phyloP scores from a whole-genome alignment of 2,113 vertebrate species.

The Octodon degus region DNA sequence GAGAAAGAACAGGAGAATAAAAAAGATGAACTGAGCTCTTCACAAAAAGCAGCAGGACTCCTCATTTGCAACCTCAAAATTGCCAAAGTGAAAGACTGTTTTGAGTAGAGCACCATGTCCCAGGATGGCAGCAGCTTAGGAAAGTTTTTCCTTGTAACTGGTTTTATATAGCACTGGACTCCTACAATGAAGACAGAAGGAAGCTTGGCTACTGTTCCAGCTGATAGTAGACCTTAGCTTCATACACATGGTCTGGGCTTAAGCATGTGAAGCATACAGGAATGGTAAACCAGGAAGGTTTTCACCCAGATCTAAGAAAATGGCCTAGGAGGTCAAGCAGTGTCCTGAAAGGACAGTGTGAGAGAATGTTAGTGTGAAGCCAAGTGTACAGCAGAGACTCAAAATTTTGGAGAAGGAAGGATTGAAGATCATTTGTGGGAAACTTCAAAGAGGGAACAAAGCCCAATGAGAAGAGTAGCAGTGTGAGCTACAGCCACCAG shows the following conservation, averaged over 20 bases:
- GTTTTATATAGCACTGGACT: background rate
- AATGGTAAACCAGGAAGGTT: background rate
- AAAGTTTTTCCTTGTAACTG: background rate
- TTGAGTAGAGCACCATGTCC: background rate
- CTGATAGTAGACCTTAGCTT: background rate
- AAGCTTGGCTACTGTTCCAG: background rate
- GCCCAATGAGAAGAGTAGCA: background rate
- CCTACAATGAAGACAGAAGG: background rate
- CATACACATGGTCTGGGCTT: background rate
- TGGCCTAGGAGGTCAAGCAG: background rate
- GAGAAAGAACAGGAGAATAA: background rate
- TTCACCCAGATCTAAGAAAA: background rate
- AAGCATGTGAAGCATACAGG: background rate
- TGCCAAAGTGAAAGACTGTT: background rate
- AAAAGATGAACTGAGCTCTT: background rate
- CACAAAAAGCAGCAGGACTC: background rate
- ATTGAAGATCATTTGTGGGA: background rate
- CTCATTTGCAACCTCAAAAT: background rate
- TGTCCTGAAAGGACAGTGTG: background rate
- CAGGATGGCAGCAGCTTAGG: background rate
- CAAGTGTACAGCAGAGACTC: background rate
- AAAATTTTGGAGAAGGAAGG: background rate
- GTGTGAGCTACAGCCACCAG: background rate
- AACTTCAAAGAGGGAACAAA: background rate
- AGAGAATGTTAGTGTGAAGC: background rate